phyloP scores from a whole-genome alignment of 1,140 invertebrate genomes.

The Leptoteleia sp. region DNA sequence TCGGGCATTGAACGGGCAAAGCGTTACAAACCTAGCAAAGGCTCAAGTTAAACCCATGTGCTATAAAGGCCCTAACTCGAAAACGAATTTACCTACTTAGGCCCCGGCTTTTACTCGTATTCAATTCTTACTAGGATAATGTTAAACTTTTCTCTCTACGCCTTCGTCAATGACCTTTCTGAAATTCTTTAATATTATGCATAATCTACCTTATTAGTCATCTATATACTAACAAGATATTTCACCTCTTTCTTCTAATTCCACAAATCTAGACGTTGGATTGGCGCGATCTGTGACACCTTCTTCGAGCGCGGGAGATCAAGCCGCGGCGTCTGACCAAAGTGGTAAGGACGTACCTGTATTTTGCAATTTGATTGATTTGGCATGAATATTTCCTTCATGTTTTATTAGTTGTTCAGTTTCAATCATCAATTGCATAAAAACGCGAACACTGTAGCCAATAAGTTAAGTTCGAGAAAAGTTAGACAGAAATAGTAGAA shows the following conservation, averaged over 20 bases:
- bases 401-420: conserved; percentile 16
- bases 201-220: neutral
- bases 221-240: conserved; percentile 9
- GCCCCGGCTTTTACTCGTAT: too few species aligned
- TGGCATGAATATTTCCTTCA: too few species aligned
- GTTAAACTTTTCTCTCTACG: neutral
- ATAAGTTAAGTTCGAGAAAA: too few species aligned
- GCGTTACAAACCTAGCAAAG: too few species aligned
- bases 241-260: conserved; percentile 27
- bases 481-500: neutral
- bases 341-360: conserved; percentile 71
- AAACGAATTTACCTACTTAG: too few species aligned
- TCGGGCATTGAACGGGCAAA: too few species aligned
- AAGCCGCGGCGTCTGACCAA: conserved; percentile 75
- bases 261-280: conserved; percentile 70
- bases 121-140: too few species aligned
- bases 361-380: conserved; percentile 1
- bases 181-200: neutral
- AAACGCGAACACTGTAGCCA: neutral
- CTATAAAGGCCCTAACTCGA: too few species aligned
- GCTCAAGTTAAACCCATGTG: too few species aligned
- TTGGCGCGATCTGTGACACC: conserved; percentile 72
- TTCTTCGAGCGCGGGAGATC: conserved; percentile 73
- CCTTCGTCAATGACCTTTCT: neutral
- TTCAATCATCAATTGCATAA: conserved; percentile 26